Conservation (phyloP, 2,113 vertebrate genomes). For the Notarius quadriscutis region DNA sequence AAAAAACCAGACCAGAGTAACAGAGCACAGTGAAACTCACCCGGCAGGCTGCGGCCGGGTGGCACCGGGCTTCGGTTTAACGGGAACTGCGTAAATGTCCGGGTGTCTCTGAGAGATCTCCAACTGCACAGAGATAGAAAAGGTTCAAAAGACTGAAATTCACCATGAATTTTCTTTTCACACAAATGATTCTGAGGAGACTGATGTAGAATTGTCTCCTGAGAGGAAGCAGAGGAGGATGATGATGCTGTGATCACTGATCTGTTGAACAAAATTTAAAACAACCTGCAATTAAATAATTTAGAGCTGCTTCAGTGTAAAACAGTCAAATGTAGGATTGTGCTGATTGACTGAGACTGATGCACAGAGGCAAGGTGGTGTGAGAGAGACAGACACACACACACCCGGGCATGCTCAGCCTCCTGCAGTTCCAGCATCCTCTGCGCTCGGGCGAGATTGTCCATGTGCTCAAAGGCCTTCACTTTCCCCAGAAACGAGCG, state of each 20-base stretch:
- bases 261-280: not conserved
- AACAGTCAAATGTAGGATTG: not conserved
- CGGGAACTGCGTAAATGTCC: conserved; percentile 94
- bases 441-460: conserved; percentile 88
- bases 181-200: not conserved
- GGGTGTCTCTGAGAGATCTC: conserved; percentile 97
- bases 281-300: not conserved
- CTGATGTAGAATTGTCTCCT: not conserved
- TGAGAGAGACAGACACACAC: conserved; percentile 35
- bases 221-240: not conserved
- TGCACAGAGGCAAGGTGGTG: not conserved
- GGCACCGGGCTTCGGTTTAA: conserved; percentile 91
- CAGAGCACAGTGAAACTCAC: conserved; percentile 66
- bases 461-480: conserved; percentile 98
- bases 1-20: not conserved
- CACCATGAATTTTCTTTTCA: not conserved
- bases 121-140: conserved; percentile 69
- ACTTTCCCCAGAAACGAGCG: conserved; percentile 94
- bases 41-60: too few species aligned
- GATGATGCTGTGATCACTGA: not conserved
- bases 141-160: not conserved
- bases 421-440: conserved; percentile 95
- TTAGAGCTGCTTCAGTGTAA: not conserved
- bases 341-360: not conserved
- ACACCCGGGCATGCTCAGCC: conserved; percentile 91